Conservation (phyloP, 2,113 vertebrate species). For the Numenius arquata region DNA sequence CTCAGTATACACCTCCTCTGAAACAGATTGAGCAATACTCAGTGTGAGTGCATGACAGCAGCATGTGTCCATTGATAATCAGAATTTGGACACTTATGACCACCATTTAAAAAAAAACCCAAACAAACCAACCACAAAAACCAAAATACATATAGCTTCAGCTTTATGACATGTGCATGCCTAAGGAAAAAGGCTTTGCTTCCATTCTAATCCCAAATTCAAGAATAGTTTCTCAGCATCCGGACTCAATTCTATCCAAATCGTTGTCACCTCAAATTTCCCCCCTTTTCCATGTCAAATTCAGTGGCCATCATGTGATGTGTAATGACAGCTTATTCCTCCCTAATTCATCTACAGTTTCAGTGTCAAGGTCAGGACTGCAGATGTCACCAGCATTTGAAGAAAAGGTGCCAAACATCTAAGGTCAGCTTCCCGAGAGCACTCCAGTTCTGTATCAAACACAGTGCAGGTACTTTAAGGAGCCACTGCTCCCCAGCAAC, state of each 20-base stretch:
- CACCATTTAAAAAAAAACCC: neutral
- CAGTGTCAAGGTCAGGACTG: neutral
- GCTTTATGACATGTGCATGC: neutral
- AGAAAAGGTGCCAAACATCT: neutral
- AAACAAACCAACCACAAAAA: neutral
- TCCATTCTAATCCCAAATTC: neutral
- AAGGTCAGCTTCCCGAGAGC: neutral
- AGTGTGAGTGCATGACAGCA: rapidly evolving
- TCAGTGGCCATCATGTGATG: neutral
- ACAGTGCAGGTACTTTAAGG: neutral
- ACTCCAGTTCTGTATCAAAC: rapidly evolving
- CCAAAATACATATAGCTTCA: neutral
- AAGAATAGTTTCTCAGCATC: neutral
- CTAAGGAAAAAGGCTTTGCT: neutral
- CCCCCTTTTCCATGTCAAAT: neutral
- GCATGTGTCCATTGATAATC: neutral
- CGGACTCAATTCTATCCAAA: neutral
- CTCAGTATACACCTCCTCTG: neutral
- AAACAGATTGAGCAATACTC: neutral
- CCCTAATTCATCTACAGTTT: neutral
- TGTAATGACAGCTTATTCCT: neutral
- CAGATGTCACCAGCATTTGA: neutral
- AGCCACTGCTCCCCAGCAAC: neutral
- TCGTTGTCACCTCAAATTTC: neutral
- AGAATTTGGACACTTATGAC: neutral